These are phyloP conservation scores for Lasioglossum malachurum DNA, from an alignment of 2,888 invertebrate species.

Conservation along the genomic window DNA sequence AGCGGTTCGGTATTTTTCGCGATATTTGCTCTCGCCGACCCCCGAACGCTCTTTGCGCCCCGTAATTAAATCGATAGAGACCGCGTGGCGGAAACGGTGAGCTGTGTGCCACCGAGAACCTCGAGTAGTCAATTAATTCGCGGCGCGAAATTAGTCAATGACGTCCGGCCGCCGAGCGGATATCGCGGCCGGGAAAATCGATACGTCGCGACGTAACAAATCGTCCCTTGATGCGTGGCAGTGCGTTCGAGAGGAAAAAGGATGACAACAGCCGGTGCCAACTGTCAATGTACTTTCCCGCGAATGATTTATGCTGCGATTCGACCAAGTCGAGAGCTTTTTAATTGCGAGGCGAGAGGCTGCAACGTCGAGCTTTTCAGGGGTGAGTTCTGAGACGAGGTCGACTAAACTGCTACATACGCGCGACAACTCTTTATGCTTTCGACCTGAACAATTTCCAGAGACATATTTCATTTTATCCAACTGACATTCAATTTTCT, in stretches of 20 bases:
- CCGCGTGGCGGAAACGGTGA: neutral
- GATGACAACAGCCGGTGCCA: neutral
- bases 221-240: conserved; percentile 25
- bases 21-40: neutral
- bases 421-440: neutral
- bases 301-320: conserved; percentile 35
- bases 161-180: conserved; percentile 36
- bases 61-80: conserved; percentile 9
- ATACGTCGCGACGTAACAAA: conserved; percentile 64
- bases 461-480: neutral
- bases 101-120: conserved; percentile 13
- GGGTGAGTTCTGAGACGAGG: neutral
- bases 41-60: neutral
- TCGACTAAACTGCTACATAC: neutral
- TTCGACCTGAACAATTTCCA: neutral
- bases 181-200: conserved; percentile 54
- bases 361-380: neutral
- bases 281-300: conserved; percentile 29
- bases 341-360: conserved; percentile 26
- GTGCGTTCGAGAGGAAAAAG: neutral
- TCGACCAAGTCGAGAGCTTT: conserved; percentile 13
- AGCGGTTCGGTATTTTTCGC: neutral
- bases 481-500: too few relatives aligned
- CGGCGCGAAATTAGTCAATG: conserved; percentile 49
- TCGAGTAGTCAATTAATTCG: conserved; percentile 55